Base-by-base conservation (phyloP, 2,113 vertebrate genomes). In the Pipra filicauda region DNA sequence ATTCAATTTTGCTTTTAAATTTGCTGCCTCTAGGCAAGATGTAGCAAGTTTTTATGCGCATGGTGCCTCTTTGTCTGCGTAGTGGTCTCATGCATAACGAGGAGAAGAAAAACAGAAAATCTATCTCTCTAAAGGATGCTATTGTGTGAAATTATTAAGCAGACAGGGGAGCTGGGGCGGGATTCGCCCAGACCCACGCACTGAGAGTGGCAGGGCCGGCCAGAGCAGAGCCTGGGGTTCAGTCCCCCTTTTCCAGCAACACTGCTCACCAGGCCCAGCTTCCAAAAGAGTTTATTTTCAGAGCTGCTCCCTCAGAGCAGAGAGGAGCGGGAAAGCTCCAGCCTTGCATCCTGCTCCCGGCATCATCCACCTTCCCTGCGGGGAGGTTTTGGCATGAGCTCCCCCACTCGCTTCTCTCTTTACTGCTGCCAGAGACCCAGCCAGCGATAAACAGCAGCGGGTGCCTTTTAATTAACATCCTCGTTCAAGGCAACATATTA, bases 1-100 rank as follows among this genome's bases (percentile, higher is more conserved):
- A 96, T 92, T 66, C 93, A 93, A 96, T 97, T 96, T 96, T 95
- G 88, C 95, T 96, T 96, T 96, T 85, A 95, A 95, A 95, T 93
- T 87, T 85, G 83, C 95, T 96, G 95, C 95, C 95, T 96, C 78
- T 17, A 93, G 97, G 96, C 96, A 96, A 95, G 96, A 97, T 95
- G 94, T 43, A 93, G 95, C 96, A 97, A 93, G 95, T 94, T 95
- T 94, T 95, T 61, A 95, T 83, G 88, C 10, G 15, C 71, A 41
- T 92, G 97, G 97, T 97, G 97, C 97, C 96, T 96, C 97, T 82
- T 97, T 96, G 96, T 97, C 97, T 97, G 96, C 67, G 1, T n/a
- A 91, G 89, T 85, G 91, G 94, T 95, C 95, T 96, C 81, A 57
- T 75, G 96, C 73, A 15, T 80, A 95, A 95, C 6, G 5, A 92